Conservation (phyloP, 2,888 invertebrate genomes). For the Diarsia brunnea region DNA sequence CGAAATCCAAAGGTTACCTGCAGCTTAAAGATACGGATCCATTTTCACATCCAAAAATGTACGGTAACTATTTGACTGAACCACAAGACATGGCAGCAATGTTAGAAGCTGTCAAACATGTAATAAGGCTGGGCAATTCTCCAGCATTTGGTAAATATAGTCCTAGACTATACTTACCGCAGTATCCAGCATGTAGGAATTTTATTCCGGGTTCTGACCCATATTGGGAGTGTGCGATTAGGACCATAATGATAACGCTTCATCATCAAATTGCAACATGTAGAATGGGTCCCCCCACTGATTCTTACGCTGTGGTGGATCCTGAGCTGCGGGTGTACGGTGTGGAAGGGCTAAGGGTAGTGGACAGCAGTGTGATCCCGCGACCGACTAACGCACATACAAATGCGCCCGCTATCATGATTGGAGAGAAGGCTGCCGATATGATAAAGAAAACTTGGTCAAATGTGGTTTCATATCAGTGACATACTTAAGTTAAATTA, state of each 20-base stretch:
- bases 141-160: constrained; percentile 91
- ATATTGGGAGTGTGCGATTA: constrained; percentile 93
- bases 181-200: constrained; percentile 89
- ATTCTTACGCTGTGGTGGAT: constrained; percentile 92
- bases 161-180: constrained; percentile 87
- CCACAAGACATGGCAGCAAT: constrained; percentile 91
- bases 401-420: constrained; percentile 93
- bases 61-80: constrained; percentile 95
- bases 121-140: constrained; percentile 91
- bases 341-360: constrained; percentile 91
- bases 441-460: constrained; percentile 91
- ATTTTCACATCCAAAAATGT: constrained; percentile 93
- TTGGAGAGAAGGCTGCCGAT: constrained; percentile 94
- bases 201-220: constrained; percentile 90
- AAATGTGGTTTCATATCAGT: constrained; percentile 70
- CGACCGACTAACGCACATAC: constrained; percentile 92
- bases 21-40: constrained; percentile 94
- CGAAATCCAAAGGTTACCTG: constrained; percentile 93
- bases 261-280: constrained; percentile 93
- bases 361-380: constrained; percentile 93
- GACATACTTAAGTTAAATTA: constrained; percentile 43
- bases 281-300: constrained; percentile 93
- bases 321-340: constrained; percentile 92
- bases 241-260: constrained; percentile 89
- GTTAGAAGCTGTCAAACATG: constrained; percentile 91